Percentiles rank a stretch among this genome's conserved stretches.
Conservation (phyloP, 2,888 invertebrate genomes). For the Ormia ochracea region DNA sequence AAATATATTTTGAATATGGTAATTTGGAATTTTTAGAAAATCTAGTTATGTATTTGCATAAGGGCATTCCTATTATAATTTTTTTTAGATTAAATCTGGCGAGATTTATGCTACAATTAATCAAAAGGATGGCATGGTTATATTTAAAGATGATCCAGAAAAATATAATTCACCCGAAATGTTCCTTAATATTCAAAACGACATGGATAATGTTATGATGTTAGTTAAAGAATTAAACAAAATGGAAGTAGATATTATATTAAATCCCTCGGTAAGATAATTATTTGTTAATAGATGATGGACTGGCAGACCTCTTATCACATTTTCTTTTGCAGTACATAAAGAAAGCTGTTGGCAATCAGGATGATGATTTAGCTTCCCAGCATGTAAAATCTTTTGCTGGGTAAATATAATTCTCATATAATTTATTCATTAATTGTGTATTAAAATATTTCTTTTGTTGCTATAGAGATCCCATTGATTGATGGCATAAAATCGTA, state of each 20-base stretch:
- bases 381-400: conserved; percentile 76
- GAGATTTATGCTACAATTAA: conserved; percentile 98
- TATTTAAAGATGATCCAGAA: conserved; percentile 96
- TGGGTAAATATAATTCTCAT: conserved; percentile 67
- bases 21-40: conserved; percentile 67
- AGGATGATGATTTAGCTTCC: conserved; percentile 79
- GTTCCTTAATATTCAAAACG: conserved; percentile 89
- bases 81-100: conserved; percentile 92
- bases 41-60: not conserved
- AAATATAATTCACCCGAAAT: conserved; percentile 94
- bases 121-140: conserved; percentile 98
- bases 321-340: conserved; percentile 78
- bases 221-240: conserved; percentile 91
- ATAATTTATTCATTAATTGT: not conserved
- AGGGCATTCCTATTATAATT: not conserved
- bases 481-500: conserved; percentile 71
- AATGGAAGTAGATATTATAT: conserved; percentile 96
- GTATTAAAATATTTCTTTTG: not conserved
- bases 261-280: conserved; percentile 85
- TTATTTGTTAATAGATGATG: not conserved
- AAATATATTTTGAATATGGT: conserved; percentile 97
- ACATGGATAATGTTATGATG: conserved; percentile 90
- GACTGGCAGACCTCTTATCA: not conserved
- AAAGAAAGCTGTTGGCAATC: conserved; percentile 81
- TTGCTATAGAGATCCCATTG: conserved; percentile 75